Conservation (phyloP, 2,888 invertebrate genomes). For the Eudemis profundana region DNA sequence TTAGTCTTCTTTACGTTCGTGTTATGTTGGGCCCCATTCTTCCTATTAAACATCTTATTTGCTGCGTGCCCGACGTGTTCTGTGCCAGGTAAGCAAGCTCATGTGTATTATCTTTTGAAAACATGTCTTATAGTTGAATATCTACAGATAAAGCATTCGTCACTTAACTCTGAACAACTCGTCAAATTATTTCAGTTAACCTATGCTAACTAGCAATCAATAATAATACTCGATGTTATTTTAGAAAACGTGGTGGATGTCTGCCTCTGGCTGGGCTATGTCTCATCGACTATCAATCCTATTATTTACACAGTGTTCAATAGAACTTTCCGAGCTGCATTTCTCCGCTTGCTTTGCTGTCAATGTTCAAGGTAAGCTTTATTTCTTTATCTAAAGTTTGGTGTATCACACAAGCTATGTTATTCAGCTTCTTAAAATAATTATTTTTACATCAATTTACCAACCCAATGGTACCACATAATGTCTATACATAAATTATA, state of each 20-base stretch:
- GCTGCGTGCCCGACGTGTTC: constrained; percentile 93
- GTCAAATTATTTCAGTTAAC: no score
- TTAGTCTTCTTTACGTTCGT: constrained; percentile 97
- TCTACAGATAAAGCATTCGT: no score
- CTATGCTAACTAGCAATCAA: no score
- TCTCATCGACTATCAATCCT: constrained; percentile 96
- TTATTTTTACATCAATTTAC: background rate
- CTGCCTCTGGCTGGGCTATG: constrained; percentile 96
- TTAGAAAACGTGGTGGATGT: constrained; percentile 90
- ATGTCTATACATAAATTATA: no score
- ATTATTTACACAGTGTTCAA: constrained; percentile 98
- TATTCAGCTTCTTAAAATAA: no score
- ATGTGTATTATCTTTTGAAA: background rate
- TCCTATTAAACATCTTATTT: constrained; percentile 93
- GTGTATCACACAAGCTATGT: no score
- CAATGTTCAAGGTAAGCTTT: constrained; percentile 88
- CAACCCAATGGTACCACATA: no score
- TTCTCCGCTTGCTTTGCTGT: constrained; percentile 90
- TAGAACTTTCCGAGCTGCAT: constrained; percentile 94
- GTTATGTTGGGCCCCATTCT: constrained; percentile 97
- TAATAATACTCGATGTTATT: constrained; percentile 43
- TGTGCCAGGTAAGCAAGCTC: constrained; percentile 85
- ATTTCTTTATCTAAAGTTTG: background rate
- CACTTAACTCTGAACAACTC: background rate
- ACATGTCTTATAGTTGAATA: no score